A percentile compares a stretch with the other conserved stretches of the same genome.
Conservation (phyloP, 2,797 vertebrate genomes). For the Petrocephalus schoutedeni region DNA sequence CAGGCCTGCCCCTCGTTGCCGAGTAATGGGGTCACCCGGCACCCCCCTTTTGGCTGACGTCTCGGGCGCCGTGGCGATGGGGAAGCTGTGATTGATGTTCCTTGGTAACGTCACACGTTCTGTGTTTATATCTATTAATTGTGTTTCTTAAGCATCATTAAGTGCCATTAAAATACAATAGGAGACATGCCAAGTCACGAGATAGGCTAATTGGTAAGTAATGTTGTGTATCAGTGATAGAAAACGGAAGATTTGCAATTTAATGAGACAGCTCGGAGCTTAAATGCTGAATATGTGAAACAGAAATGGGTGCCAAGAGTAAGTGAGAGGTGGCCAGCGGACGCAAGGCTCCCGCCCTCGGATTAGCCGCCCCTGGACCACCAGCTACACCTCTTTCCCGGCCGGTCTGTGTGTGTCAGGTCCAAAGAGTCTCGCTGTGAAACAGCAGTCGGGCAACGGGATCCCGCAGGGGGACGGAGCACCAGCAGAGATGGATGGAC, state of each 20-base stretch:
- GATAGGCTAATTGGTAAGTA: slow-evolving; percentile 98
- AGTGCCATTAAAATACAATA: slow-evolving; percentile 95
- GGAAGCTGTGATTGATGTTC: slow-evolving; percentile 72
- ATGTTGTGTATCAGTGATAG: slow-evolving; percentile 97
- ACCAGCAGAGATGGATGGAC: not conserved
- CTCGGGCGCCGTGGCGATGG: slow-evolving; percentile 52
- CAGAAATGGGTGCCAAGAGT: slow-evolving; percentile 57
- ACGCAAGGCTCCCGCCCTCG: not conserved
- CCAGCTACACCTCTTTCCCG: too few relatives aligned
- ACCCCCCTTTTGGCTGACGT: slow-evolving; percentile 50
- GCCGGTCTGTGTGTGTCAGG: not conserved
- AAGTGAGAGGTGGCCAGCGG: slow-evolving; percentile 61
- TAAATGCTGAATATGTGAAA: slow-evolving; percentile 85
- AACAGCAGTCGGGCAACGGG: not conserved
- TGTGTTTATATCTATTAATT: slow-evolving; percentile 75
- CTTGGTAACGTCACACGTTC: slow-evolving; percentile 62
- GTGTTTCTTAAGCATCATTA: slow-evolving; percentile 91
- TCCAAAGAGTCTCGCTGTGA: not conserved
- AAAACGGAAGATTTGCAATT: slow-evolving; percentile 83
- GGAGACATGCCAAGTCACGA: slow-evolving; percentile 87
- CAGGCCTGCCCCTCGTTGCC: slow-evolving; percentile 64
- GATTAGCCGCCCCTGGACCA: not conserved
- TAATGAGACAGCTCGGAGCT: slow-evolving; percentile 87
- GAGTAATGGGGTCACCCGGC: slow-evolving; percentile 66
- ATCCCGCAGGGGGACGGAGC: not conserved